These are phyloP conservation scores for Brachionus rotundiformis DNA, from an alignment of 1,140 invertebrate species.

Conservation along the genomic window DNA sequence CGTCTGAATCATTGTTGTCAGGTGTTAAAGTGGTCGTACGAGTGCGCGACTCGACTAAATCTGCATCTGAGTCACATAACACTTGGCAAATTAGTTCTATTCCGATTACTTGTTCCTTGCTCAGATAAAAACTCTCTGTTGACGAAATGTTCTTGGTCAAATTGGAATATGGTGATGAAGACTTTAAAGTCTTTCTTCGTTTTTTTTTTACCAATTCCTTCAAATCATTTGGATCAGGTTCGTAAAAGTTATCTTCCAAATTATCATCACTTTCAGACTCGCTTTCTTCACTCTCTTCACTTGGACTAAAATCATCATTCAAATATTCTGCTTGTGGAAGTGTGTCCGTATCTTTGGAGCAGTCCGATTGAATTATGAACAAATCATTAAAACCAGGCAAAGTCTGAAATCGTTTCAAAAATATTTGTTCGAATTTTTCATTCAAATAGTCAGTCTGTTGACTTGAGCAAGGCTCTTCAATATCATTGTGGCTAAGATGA, in stretches of 20 bases:
- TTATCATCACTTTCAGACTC: background rate
- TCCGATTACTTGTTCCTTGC: conserved; percentile 2
- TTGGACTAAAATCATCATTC: background rate
- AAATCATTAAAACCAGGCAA: conserved; percentile 42
- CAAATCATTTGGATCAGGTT: background rate
- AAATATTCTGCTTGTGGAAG: background rate
- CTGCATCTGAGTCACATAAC: background rate
- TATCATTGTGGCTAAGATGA: background rate
- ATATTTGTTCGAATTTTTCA: conserved; percentile 35
- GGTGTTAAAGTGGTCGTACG: background rate
- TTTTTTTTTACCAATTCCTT: background rate
- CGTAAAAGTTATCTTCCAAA: background rate
- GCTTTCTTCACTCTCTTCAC: background rate
- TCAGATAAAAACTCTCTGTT: background rate
- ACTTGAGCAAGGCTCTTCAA: background rate
- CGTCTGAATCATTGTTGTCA: background rate
- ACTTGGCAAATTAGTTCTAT: conserved; percentile 9
- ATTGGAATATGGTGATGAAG: conserved; percentile 6
- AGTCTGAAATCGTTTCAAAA: background rate
- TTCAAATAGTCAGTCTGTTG: background rate
- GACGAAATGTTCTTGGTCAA: background rate
- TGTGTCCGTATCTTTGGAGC: background rate
- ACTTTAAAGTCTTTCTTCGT: background rate
- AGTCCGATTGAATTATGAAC: conserved; percentile 17
- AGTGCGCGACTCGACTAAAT: background rate